Base-by-base conservation (phyloP, 2,888 invertebrate species). In the Schizaphis graminum region DNA sequence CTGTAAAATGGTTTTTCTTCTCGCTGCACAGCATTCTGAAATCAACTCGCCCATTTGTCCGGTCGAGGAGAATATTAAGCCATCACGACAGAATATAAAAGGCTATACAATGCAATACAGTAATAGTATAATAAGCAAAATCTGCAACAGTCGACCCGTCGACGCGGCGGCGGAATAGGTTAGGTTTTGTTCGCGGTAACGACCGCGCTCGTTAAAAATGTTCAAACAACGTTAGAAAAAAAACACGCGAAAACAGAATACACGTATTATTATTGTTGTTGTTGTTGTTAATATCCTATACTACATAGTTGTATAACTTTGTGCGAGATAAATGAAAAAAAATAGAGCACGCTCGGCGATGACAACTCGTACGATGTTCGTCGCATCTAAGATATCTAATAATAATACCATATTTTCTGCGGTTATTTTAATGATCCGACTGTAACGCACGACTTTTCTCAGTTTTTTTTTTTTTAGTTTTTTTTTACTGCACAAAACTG, bases 171-270 rank as follows among this genome's bases (percentile, higher is more conserved):
- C 11, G 26, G 16, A 41, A n/a, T n/a, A 47, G 35, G 35, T 53
- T 53, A 21, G 5, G 44, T 90, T 89, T 93, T 90, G 56, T 90
- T 93, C 57, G 61, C 56, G n/a, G 85, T 93, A 93, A 93, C 93
- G 93, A 93, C 56, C 44, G 8, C 41, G 90, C 93, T 93, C 93
- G 93, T 93, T 93, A 93, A 93, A 93, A 86, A 93, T 90, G 49
- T 56, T 57, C 89, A 85, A 57, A 61, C 57, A 61, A 21, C 87
- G 61, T 77, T 35, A 47, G 47, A 47, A 90, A 89, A 47, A 47
- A 67, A 67, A 47, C 57, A 61, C n/a, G 56, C 2, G 28, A 84
- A 84, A 47, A 61, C 47, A 53, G 49, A 77, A 35, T 21, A 35
- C 77, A 35, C 35, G 35, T 77, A 21, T 21, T 77, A 21, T 35